phyloP scores from a whole-genome alignment of 2,113 vertebrate species.

The Sceloporus undulatus region DNA sequence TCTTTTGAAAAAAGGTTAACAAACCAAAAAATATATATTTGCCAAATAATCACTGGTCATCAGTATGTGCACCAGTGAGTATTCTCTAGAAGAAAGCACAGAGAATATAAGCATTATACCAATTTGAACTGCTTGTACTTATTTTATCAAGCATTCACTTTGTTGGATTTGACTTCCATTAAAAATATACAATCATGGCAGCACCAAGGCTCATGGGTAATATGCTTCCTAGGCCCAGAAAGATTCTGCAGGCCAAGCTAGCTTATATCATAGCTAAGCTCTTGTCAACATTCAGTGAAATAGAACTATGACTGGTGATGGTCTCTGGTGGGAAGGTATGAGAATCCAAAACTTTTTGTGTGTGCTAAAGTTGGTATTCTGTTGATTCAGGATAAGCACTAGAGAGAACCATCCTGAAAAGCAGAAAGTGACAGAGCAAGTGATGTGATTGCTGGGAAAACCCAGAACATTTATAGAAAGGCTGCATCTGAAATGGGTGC shows the following conservation, averaged over 20 bases:
- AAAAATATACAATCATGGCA: conserved; percentile 14
- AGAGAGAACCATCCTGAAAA: conserved; percentile 51
- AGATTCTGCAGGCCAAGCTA: conserved; percentile 20
- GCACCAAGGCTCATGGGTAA: neutral
- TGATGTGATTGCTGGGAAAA: conserved; percentile 48
- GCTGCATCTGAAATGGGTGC: conserved; percentile 63
- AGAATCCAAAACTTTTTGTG: neutral
- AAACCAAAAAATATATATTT: conserved; percentile 23
- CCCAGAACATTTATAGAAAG: conserved; percentile 46
- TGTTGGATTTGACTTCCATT: conserved; percentile 53
- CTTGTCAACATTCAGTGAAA: conserved; percentile 35
- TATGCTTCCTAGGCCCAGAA: conserved; percentile 39
- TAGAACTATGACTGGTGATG: neutral
- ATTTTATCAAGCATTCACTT: conserved; percentile 14
- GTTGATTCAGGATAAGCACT: conserved; percentile 40
- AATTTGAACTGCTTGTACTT: fast-evolving
- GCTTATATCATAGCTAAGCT: conserved; percentile 24
- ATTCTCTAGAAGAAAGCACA: neutral
- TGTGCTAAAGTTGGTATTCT: conserved; percentile 22
- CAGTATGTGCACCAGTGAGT: fast-evolving
- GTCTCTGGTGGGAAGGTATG: neutral
- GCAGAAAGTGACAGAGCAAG: conserved; percentile 49
- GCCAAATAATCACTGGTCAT: conserved; percentile 2
- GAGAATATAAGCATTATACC: neutral
- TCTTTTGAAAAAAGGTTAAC: conserved; percentile 29